Conservation (phyloP, 2,113 vertebrate species). For the Spheniscus mendiculus region DNA sequence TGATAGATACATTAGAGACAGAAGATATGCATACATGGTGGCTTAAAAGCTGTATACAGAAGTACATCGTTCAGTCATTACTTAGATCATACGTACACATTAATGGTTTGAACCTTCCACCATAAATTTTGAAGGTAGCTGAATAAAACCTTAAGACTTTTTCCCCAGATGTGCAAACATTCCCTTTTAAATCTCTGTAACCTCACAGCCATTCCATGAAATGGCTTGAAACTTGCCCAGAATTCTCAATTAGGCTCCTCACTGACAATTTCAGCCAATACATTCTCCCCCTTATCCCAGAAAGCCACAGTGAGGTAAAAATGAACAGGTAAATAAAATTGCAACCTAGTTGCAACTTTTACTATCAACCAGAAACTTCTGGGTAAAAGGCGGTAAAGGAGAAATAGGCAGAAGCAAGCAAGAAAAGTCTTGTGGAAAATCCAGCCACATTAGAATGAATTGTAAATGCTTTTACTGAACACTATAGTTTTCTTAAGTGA, state of each 20-base stretch:
- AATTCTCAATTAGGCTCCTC: not conserved
- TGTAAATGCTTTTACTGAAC: slow-evolving; percentile 56
- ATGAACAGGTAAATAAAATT: not conserved
- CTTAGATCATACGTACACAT: slow-evolving; percentile 27
- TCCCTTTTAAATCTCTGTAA: slow-evolving; percentile 11
- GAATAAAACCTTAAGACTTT: slow-evolving; percentile 39
- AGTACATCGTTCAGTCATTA: slow-evolving; percentile 47
- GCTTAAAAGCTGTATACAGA: slow-evolving; percentile 47
- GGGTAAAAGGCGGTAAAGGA: slow-evolving; percentile 43
- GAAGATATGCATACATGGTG: slow-evolving; percentile 54
- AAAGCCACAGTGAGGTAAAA: slow-evolving; percentile 38
- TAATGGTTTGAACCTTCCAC: slow-evolving; percentile 8
- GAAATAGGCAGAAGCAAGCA: slow-evolving; percentile 38
- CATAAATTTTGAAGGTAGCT: slow-evolving; percentile 31
- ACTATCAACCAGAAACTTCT: slow-evolving; percentile 32
- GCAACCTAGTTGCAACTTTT: slow-evolving; percentile 40
- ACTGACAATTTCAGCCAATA: slow-evolving; percentile 11
- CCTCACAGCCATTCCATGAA: slow-evolving; percentile 51
- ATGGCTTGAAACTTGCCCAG: slow-evolving; percentile 52
- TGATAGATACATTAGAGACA: slow-evolving; percentile 39
- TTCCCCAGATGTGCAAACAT: not conserved
- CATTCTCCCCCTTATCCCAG: slow-evolving; percentile 3
- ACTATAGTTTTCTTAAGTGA: slow-evolving; percentile 55
- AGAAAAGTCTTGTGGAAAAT: slow-evolving; percentile 41
- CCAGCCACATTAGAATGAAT: slow-evolving; percentile 42